phyloP scores from a whole-genome alignment of 2,888 invertebrate genomes.

The Apamea sordens region DNA sequence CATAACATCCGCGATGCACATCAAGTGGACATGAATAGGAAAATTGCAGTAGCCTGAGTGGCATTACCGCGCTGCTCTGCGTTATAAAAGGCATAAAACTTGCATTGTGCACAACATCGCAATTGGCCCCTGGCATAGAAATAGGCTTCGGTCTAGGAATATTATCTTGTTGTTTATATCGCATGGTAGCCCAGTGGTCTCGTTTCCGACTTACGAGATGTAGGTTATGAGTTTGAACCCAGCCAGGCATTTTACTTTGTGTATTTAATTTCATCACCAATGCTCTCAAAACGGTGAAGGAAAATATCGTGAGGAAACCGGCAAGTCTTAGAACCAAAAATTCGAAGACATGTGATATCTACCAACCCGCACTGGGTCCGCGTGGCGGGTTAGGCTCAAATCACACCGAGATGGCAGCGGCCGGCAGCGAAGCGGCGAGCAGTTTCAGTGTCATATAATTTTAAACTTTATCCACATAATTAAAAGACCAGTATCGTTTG shows the following conservation, averaged over 20 bases:
- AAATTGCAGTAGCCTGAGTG: conserved; percentile 38
- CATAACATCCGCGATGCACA: conserved; percentile 20
- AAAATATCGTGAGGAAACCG: too few relatives aligned
- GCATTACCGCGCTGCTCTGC: conserved; percentile 24
- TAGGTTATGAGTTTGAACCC: too few relatives aligned
- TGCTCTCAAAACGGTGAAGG: too few relatives aligned
- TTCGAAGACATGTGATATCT: background rate
- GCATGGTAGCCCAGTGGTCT: background rate
- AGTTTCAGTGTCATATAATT: too few relatives aligned
- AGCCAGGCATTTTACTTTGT: background rate
- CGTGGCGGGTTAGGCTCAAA: background rate
- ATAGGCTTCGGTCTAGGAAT: background rate
- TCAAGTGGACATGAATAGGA: conserved; percentile 18
- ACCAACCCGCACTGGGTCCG: background rate
- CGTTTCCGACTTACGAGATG: background rate
- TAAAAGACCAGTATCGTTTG: too few relatives aligned
- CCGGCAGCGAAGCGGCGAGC: too few relatives aligned
- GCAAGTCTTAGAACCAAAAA: background rate
- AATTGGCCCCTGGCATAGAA: too few relatives aligned
- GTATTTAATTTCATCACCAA: background rate
- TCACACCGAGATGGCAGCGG: too few relatives aligned
- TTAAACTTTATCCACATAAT: too few relatives aligned
- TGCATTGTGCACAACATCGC: background rate
- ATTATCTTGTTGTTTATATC: background rate
- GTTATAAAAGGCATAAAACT: background rate